Base-by-base conservation (phyloP, 2,797 vertebrate genomes). In the Oreochromis grahami region DNA sequence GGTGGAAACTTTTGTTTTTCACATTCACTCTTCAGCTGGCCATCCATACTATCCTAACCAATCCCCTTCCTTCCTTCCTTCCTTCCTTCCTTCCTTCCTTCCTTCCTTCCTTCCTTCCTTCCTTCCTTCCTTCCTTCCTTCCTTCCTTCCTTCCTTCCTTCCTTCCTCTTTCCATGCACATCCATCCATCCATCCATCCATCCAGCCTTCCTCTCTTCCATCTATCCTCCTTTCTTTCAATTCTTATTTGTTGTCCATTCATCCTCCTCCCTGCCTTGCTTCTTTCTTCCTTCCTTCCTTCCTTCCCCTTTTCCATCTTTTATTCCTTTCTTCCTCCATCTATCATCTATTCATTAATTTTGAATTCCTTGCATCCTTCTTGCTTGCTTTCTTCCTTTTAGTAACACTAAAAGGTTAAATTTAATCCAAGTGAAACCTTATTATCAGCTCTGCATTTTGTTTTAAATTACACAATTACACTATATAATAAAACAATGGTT, bases 61-160 rank as follows among this genome's bases (percentile, higher is more conserved):
- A 8, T 65, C 1, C 1, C n/a, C 7, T 41, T 0, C 12, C 12
- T 21, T 13, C 60, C 1, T 60, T 19, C 5, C 14, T 32, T 17
- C 19, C 19, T 6, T 8, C 13, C 4, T 6, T 24, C 24, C 24
- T 24, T 24, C 24, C 24, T 60, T 29, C 26, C 8, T 17, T 60
- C 56, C 17, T 34, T 60, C 26, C 51, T 24, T 24, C 21, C 21
- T 60, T 19, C 13, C 5, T 6, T 17, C n/a, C 19, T 6, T 8
- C 13, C 5, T 6, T 17, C 19, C 19, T 6, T 8, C 13, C 4
- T 6, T 24, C 24, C 24, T 24, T 24, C 24, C 24, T 60, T 29
- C 26, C 8, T 17, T 60, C 56, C 17, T 34, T 60, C 26, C 51
- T 24, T 24, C 21, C 21, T 60, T 19, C 13, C 5, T 6, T 17